phyloP scores from a whole-genome alignment of 2,113 vertebrate species.

The Microcebus tavaratra region DNA sequence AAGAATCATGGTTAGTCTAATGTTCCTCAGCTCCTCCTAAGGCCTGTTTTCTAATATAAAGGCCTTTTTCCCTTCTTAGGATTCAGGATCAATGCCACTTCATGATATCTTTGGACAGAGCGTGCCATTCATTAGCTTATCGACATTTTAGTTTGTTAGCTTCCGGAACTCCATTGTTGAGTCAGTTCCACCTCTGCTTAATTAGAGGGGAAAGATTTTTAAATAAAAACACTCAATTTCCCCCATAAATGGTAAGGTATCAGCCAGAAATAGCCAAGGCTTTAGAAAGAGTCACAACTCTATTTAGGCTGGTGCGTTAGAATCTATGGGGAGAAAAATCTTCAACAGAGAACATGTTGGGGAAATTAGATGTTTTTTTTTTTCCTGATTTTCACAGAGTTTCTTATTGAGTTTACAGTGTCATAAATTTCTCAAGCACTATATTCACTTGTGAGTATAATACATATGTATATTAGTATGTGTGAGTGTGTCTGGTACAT shows the following conservation, averaged over 20 bases:
- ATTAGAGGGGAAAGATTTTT: conserved; percentile 56
- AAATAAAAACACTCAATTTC: conserved; percentile 72
- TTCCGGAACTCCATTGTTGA: conserved; percentile 66
- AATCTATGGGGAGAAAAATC: background rate
- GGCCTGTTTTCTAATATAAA: conserved; percentile 43
- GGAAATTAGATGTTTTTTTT: background rate
- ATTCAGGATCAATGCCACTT: conserved; percentile 66
- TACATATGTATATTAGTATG: background rate
- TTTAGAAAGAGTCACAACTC: conserved; percentile 14
- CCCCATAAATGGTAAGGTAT: conserved; percentile 29
- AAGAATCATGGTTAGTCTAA: background rate
- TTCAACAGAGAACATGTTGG: background rate
- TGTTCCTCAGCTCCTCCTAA: background rate
- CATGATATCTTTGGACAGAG: conserved; percentile 57
- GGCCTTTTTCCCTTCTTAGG: conserved; percentile 54
- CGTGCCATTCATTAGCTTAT: conserved; percentile 62
- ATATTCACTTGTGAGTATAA: conserved; percentile 28
- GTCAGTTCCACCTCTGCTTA: conserved; percentile 62
- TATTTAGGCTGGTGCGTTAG: background rate
- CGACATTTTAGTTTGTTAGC: conserved; percentile 68
- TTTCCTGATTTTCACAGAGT: background rate
- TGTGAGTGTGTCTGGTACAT: background rate
- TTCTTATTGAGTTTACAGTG: conserved; percentile 40
- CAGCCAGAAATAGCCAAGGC: background rate
- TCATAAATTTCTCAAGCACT: background rate